These are phyloP conservation scores for Agapornis roseicollis DNA, from an alignment of 2,113 vertebrate species.

Conservation along the genomic window DNA sequence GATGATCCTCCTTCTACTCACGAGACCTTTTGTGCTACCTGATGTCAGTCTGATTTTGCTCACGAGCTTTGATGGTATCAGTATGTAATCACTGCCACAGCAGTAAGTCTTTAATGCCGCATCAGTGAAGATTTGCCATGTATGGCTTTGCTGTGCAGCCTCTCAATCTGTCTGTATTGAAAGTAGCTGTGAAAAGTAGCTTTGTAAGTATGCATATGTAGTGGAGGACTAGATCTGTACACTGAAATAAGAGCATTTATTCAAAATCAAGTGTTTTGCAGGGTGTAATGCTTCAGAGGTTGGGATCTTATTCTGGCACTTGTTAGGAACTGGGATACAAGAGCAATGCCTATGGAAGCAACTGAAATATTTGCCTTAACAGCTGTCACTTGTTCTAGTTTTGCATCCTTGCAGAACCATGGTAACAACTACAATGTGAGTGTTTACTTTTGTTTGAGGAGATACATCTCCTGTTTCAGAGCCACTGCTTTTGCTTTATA, in stretches of 20 bases:
- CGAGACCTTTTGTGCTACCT: background rate
- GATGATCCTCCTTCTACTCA: background rate
- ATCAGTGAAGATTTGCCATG: rapidly evolving
- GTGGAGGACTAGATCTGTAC: background rate
- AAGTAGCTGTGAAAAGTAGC: background rate
- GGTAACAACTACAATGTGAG: background rate
- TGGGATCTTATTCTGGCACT: background rate
- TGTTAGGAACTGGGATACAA: background rate
- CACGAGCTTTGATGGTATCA: background rate
- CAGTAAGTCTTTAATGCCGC: background rate
- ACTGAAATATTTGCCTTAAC: background rate
- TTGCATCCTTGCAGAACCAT: background rate
- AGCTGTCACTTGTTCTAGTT: background rate
- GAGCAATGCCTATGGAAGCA: background rate
- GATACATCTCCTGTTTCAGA: background rate
- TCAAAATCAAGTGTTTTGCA: background rate
- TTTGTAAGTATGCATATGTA: background rate
- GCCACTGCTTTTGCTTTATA: background rate
- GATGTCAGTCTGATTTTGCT: background rate
- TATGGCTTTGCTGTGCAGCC: background rate
- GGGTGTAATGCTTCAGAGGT: background rate
- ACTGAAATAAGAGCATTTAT: background rate
- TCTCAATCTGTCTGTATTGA: background rate
- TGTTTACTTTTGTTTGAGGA: background rate
- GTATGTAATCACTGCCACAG: background rate